Evolutionary conservation across 2,888 invertebrate genomes (phyloP), one percentile per base, ranked within the genome.

Genomic region (Platypus cylindrus): DNA sequence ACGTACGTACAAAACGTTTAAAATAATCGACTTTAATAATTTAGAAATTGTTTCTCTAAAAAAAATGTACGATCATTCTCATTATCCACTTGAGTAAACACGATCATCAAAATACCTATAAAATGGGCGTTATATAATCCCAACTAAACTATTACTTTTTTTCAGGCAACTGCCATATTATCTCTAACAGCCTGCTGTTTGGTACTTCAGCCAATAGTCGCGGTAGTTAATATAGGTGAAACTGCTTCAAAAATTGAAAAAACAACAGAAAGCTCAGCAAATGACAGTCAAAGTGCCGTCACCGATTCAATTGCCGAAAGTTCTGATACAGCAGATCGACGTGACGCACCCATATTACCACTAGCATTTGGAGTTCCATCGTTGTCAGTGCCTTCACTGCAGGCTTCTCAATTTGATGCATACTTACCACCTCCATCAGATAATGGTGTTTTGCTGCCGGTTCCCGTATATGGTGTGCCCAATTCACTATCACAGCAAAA

Each of bases 391-490:
- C n/a, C n/a, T n/a, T n/a, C n/a, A n/a, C n/a, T n/a, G n/a, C n/a
- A n/a, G n/a, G n/a, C n/a, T n/a, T n/a, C n/a, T n/a, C n/a, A n/a
- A 14, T 3, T 14, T 12, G 51, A 57, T 39, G 48, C 57, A 1
- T 59, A 62, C 39, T 47, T 55, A 17, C 56, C 59, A 23, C 43
- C 60, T 41, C 5, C 15, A 11, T 29, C 32, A 11, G 8, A n/a
- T 14, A 42, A 45, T 23, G 63, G 69, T 60, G 51, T 63, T 57
- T 69, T 68, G 37, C 57, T 64, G 9, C 73, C 73, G 2, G 61
- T 66, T 2, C 72, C 73, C 12, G 64, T 74, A 0, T 74, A 74
- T 50, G 73, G 73, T 34, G 68, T 67, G 0, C 73, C 73, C 3
- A 65, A 69, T 40, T 55, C 61, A 28, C 62, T 64, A 5, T 51